Evolutionary conservation across 2,888 invertebrate genomes (phyloP), one percentile per base, ranked within the genome.

Genomic region (Eudasyphora cyanicolor): DNA sequence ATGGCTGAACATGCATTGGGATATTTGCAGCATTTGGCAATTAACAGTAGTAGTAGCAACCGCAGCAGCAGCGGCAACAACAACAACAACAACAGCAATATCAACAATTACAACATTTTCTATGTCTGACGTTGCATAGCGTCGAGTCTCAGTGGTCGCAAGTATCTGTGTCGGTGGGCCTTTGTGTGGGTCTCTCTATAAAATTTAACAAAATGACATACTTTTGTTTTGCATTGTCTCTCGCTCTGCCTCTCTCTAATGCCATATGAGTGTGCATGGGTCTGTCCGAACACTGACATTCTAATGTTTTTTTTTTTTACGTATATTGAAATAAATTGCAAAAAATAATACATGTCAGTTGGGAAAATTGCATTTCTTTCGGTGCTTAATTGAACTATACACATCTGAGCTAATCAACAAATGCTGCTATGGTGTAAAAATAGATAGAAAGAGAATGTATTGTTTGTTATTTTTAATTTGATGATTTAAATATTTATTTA

Each of bases 181-280:
- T 57, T 57, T 21, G 38, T 64, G 64, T 64, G 64, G 64, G 64
- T n/a, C 17, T 29, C 35, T 64, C 12, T n/a, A n/a, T n/a, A 64
- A 38, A 64, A 64, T 12, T 35, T 35, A 38, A n/a, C 35, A 35
- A 32, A 64, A 21, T 64, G 64, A 64, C 64, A 64, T 64, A 35
- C 19, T 32, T 62, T 62, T 60, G 32, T 62, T n/a, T 62, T 64
- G 64, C 57, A 27, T 27, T 57, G 57, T 57, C n/a, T n/a, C n/a
- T n/a, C n/a, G n/a, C n/a, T n/a, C n/a, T n/a, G n/a, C n/a, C n/a
- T n/a, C n/a, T n/a, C n/a, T n/a, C 57, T 57, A 57, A 57, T 57
- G 19, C 17, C 27, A 24, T 27, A 27, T 19, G 57, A 27, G 27
- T 14, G 4, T 38, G 12, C 12, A 54, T 24, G 17, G 54, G n/a